Base-by-base conservation (phyloP, 2,113 vertebrate genomes). In the Atractosteus spatula region DNA sequence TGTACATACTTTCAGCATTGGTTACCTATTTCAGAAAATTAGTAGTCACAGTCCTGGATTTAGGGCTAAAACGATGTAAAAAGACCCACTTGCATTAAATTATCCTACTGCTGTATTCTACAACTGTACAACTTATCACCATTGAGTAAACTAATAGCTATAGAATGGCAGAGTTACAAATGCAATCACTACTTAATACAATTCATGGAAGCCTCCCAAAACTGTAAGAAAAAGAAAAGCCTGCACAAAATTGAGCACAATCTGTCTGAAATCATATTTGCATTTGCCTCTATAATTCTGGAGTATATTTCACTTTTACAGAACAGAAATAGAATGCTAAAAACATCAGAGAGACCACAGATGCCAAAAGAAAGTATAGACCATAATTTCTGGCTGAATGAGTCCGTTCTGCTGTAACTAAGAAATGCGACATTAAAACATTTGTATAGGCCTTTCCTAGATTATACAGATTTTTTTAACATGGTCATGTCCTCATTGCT, bases 1-100 rank as follows among this genome's bases (percentile, higher is more conserved):
- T 51, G 47, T 51, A 51, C 47, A 51, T 10, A 51, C 10, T 51
- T 51, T 1, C 10, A 8, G 41, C 64, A n/a, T 11, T 7, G 3
- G 43, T 1, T 66, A 14, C 43, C 45, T 41, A 3, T 16, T 17
- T 2, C 12, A 41, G 8, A 55, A 55, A 10, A n/a, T 5, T 55
- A 55, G 14, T 12, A 68, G 64, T 16, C 16, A 54, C 44, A 68
- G 45, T 55, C 66, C 66, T 68, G 66, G 45, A 68, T 68, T 54
- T 68, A 8, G 45, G 51, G 66, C 47, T 3, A 45, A 41, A 55
- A 13, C 10, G 6, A 44, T 43, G 41, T 14, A 42, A 44, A 13
- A 13, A n/a, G n/a, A 66, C 47, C 66, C 47, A 55, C 17, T 68
- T 55, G n/a, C 44, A 41, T 12, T 55, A 45, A 2, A n/a, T 7